Base-by-base conservation (phyloP, 92 coral and sea anemone species). In the Pocillopora grandis region DNA sequence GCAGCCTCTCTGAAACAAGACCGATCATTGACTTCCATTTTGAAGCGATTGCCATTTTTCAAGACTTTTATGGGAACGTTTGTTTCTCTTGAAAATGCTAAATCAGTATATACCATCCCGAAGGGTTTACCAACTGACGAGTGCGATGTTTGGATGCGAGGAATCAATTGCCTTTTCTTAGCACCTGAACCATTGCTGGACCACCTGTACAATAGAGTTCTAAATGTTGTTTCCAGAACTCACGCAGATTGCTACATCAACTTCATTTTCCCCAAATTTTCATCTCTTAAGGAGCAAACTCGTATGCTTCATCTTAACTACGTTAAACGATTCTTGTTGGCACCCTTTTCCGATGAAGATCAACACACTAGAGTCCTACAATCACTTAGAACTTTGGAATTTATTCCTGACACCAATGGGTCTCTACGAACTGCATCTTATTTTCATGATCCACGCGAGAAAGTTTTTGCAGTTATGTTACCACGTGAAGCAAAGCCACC, bases 381-480 rank as follows among this genome's bases (percentile, higher is more conserved):
- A 6, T 80, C 92, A 36, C 76, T 95, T 64, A 78, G 33, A 79
- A 77, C 27, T 11, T 81, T 91, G 35, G 76, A 84, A 64, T 95
- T 93, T 71, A 90, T 95, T 77, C 97, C 97, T n/a, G 85, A 89
- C 81, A 36, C 66, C 37, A 72, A 88, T 58, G 93, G 95, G 12
- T 81, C 35, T 12, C 90, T 88, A 20, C 77, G 71, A 68, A 84
- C 37, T 23, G 97, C 98, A 10, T 87, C 95, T 11, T 36, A 85
- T 27, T 95, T 93, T 78, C 85, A 89, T 85, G 97, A 95, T 35
- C 97, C 98, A 12, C 83, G 83, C 18, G 92, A 87, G 55, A 78
- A 69, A 58, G 93, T 95, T 48, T 95, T 93, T 72, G 87, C 84
- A 80, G 88, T 90, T 35, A 95, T 95, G 98, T 89, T 90, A 49